phyloP scores from a whole-genome alignment of 2,888 invertebrate genomes.

The Acronicta leporina region DNA sequence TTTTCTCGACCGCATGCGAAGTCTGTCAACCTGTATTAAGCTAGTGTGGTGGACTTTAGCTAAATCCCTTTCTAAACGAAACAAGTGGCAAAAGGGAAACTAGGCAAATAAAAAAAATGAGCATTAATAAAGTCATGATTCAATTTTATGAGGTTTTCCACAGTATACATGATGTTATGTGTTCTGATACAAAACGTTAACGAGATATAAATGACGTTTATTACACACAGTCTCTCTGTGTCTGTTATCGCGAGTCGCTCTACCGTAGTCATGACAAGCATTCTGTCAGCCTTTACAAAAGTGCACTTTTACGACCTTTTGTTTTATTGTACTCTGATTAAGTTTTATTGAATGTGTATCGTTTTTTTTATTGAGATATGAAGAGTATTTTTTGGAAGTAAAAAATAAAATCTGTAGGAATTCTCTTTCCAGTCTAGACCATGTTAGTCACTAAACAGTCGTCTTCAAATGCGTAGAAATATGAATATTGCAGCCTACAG shows the following conservation, averaged over 20 bases:
- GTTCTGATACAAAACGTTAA: constrained; percentile 37
- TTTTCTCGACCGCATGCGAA: no score
- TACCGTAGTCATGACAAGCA: constrained; percentile 36
- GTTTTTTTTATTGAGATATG: not conserved
- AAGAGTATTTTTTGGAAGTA: not conserved
- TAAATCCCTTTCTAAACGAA: no score
- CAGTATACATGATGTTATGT: constrained; percentile 1
- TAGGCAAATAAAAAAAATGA: no score
- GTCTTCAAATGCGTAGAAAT: no score
- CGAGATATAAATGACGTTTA: constrained; percentile 43
- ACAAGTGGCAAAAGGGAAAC: no score
- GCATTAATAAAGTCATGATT: constrained; percentile 7
- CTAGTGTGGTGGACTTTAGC: no score
- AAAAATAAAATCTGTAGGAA: no score
- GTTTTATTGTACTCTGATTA: constrained; percentile 21
- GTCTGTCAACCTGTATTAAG: no score
- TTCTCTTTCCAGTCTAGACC: no score
- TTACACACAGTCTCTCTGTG: constrained; percentile 7
- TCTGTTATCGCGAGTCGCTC: constrained; percentile 24
- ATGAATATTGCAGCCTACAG: no score
- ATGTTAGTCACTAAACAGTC: no score
- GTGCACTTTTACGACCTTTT: constrained; percentile 21
- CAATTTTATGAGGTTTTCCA: constrained; percentile 9
- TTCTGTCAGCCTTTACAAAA: constrained; percentile 16
- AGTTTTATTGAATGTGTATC: constrained; percentile 11